phyloP scores from a whole-genome alignment of 2,888 invertebrate species.

The Macrophya annulata region DNA sequence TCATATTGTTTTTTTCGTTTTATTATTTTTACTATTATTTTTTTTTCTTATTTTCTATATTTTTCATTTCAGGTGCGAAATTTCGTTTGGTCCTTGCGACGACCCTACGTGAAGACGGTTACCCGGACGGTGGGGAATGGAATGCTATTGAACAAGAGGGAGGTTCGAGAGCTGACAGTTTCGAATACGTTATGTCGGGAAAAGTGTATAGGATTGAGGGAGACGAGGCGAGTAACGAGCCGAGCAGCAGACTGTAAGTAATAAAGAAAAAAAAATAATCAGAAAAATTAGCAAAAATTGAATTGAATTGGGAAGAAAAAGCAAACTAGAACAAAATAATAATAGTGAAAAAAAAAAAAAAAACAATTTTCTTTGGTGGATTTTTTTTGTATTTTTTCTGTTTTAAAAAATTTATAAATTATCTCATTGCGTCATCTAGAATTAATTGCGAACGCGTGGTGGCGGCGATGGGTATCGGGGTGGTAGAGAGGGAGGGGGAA shows the following conservation, averaged over 20 bases:
- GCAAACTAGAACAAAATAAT: neutral
- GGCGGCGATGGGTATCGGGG: neutral
- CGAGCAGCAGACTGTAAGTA: constrained; percentile 89
- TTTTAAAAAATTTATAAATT: neutral
- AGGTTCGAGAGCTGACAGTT: constrained; percentile 94
- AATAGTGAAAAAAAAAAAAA: constrained; percentile 8
- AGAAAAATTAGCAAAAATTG: neutral
- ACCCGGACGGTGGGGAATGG: constrained; percentile 96
- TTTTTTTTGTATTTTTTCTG: neutral
- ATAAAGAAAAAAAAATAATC: neutral
- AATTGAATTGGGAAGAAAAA: too few relatives aligned
- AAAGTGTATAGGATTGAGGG: constrained; percentile 98
- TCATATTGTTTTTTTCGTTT: too few relatives aligned
- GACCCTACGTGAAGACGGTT: constrained; percentile 97
- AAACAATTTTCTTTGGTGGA: neutral
- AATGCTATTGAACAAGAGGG: constrained; percentile 94
- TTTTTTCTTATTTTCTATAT: neutral
- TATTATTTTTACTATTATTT: neutral
- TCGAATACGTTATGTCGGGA: constrained; percentile 99
- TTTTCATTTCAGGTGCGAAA: constrained; percentile 73
- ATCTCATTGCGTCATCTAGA: neutral
- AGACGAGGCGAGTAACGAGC: constrained; percentile 94
- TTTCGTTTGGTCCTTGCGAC: constrained; percentile 96
- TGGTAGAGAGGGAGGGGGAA: neutral
- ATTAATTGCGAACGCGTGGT: constrained; percentile 25